Conservation (phyloP, 2,113 vertebrate species). For the Indicator maculatus region DNA sequence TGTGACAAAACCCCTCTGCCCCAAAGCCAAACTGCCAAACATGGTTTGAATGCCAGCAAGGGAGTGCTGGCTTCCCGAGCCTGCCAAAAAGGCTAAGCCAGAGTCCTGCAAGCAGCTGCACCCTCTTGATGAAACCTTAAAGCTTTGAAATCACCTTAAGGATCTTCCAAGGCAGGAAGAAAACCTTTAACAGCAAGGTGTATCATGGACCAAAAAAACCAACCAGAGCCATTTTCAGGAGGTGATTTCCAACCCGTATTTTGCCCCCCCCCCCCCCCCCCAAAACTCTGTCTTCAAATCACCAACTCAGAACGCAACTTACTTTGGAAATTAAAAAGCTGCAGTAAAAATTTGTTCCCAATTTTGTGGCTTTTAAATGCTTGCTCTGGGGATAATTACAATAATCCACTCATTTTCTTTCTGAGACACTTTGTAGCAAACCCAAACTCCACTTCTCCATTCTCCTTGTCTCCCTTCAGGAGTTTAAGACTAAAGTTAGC, state of each 20-base stretch:
- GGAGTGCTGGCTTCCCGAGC: not conserved
- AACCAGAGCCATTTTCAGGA: not conserved
- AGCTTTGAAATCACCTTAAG: not conserved
- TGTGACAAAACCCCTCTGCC: not conserved
- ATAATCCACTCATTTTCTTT: not conserved
- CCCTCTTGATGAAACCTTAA: not conserved
- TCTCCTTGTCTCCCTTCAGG: not conserved
- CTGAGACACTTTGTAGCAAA: not conserved
- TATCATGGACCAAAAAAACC: not conserved
- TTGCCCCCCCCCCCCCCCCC: too few species aligned
- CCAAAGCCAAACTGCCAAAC: conserved; percentile 25
- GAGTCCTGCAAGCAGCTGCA: not conserved
- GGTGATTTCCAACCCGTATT: not conserved
- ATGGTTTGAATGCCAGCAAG: not conserved
- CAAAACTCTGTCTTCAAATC: not conserved
- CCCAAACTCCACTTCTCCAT: not conserved
- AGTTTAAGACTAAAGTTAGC: not conserved
- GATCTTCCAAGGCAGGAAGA: not conserved
- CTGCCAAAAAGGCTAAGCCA: not conserved
- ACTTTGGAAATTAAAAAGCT: not conserved
- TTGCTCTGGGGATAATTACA: conserved; percentile 12
- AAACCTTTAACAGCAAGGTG: not conserved
- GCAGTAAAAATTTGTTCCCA: not conserved
- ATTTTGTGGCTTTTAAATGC: not conserved
- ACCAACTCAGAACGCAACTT: not conserved